Evolutionary conservation across 1,140 invertebrate genomes (phyloP).

Genomic region (Chironomus striatipennis): DNA sequence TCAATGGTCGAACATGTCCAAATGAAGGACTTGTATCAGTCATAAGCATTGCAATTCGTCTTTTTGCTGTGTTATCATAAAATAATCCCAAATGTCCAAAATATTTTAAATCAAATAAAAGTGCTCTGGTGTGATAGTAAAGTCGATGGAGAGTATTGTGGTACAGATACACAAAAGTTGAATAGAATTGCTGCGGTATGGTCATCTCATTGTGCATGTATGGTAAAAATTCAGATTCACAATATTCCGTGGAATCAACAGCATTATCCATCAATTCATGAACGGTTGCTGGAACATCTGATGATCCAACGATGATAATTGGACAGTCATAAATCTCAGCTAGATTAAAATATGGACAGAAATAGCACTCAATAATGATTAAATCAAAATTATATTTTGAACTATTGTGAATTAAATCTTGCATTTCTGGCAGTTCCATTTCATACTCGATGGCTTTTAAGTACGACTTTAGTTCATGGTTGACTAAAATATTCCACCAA

Average conservation of each 20-base stretch:
- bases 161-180: background rate
- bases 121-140: background rate
- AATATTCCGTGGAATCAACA: background rate
- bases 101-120: background rate
- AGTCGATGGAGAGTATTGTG: too few species aligned
- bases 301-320: background rate
- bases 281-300: background rate
- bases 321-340: background rate
- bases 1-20: conserved; percentile 39
- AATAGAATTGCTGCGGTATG: background rate
- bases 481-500: background rate
- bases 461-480: background rate
- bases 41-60: conserved; percentile 38
- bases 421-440: background rate
- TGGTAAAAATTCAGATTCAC: background rate
- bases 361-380: background rate
- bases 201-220: background rate
- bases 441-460: background rate
- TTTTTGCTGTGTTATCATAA: background rate
- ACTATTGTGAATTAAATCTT: background rate
- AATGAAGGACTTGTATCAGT: conserved; percentile 43
- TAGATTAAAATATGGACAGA: background rate
- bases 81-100: background rate
- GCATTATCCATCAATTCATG: background rate
- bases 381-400: background rate